These are phyloP conservation scores for Scotopteryx bipunctaria DNA, from an alignment of 2,888 invertebrate genomes.

Conservation along the genomic window DNA sequence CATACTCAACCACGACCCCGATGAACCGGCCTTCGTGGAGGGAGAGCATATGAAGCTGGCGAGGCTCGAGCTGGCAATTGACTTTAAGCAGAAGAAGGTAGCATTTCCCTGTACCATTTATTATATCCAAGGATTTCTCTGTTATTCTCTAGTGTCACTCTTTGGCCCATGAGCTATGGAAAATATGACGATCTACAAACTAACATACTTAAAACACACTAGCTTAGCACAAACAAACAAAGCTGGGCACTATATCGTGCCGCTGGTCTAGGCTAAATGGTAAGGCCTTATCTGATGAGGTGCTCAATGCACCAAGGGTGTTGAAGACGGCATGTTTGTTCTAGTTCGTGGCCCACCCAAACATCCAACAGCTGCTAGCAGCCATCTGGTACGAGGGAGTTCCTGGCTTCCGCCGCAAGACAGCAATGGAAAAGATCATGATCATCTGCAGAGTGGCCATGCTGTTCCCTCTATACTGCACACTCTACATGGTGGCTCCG, in stretches of 20 bases:
- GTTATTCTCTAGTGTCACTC: too few relatives aligned
- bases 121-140: too few relatives aligned
- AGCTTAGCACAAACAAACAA: too few relatives aligned
- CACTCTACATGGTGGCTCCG: slow-evolving; percentile 93
- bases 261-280: too few relatives aligned
- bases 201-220: too few relatives aligned
- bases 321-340: neutral
- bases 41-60: slow-evolving; percentile 94
- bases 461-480: slow-evolving; percentile 94
- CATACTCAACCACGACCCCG: slow-evolving; percentile 95
- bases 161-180: too few relatives aligned
- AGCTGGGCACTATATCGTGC: too few relatives aligned
- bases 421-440: slow-evolving; percentile 87
- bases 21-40: slow-evolving; percentile 87
- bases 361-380: slow-evolving; percentile 95
- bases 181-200: too few relatives aligned
- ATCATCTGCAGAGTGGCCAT: slow-evolving; percentile 90
- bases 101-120: too few relatives aligned
- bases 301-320: neutral
- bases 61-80: slow-evolving; percentile 94
- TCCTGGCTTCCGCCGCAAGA: slow-evolving; percentile 95
- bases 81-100: slow-evolving; percentile 97
- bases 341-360: slow-evolving; percentile 98
- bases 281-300: too few relatives aligned
- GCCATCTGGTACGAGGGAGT: slow-evolving; percentile 98